These are phyloP conservation scores for Paracentrotus lividus DNA, from an alignment of 53 echinoderm and acorn worm species.

Conservation along the genomic window DNA sequence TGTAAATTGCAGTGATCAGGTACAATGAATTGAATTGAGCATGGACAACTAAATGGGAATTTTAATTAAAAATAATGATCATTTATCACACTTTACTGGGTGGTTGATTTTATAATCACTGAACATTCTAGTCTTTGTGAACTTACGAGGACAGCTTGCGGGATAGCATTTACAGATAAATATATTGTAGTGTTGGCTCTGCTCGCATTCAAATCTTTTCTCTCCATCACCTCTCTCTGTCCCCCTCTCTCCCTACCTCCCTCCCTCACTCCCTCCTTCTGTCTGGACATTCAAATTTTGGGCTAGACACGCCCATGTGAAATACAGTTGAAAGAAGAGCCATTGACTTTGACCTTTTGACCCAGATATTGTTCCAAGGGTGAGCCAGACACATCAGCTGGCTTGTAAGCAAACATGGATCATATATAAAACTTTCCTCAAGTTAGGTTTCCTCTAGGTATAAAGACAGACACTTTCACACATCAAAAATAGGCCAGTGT, in stretches of 20 bases:
- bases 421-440: background rate
- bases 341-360: constrained; percentile 49
- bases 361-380: constrained; percentile 33
- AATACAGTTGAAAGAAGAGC: constrained; percentile 29
- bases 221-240: background rate
- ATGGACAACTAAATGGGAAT: too few species aligned
- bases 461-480: background rate
- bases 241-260: background rate
- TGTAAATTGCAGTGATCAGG: background rate
- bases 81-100: background rate
- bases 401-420: constrained; percentile 13
- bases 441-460: background rate
- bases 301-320: constrained; percentile 7
- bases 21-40: too few species aligned
- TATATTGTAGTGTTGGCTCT: background rate
- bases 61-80: background rate
- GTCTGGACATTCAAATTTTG: background rate
- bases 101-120: background rate
- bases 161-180: background rate
- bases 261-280: background rate
- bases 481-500: background rate
- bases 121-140: background rate
- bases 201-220: background rate
- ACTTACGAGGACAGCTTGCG: too few species aligned
- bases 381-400: constrained; percentile 47